Percentiles rank a stretch among this genome's conserved stretches.
Conservation (phyloP, 2,797 vertebrate species). For the Selene dorsalis region DNA sequence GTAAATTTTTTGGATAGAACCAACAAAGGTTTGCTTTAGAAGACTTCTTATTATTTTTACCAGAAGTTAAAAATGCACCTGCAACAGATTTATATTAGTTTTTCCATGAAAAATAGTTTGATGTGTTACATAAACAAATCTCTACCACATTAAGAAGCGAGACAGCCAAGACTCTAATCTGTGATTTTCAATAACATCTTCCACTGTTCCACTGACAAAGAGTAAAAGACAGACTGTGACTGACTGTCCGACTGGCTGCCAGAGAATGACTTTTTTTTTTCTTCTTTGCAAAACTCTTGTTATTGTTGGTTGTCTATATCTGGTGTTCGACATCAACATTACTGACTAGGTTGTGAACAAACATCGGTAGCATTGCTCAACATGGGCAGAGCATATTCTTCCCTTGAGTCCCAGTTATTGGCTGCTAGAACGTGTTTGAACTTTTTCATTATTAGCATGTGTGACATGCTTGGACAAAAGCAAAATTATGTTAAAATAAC, state of each 20-base stretch:
- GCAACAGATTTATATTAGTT: neutral
- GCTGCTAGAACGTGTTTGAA: neutral
- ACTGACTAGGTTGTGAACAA: conserved; percentile 6
- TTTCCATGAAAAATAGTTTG: conserved; percentile 25
- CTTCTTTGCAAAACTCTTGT: neutral
- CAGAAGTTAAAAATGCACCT: conserved; percentile 1
- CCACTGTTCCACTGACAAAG: neutral
- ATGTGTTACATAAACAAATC: conserved; percentile 16
- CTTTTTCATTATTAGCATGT: neutral
- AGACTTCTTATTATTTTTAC: neutral
- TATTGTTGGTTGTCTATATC: neutral
- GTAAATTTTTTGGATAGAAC: neutral
- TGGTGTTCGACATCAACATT: neutral
- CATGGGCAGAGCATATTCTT: conserved; percentile 19
- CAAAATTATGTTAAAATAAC: conserved; percentile 24
- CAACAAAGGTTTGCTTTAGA: neutral
- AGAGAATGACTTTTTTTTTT: neutral
- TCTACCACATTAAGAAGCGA: conserved; percentile 17
- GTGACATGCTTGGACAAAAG: conserved; percentile 20
- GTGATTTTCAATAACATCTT: conserved; percentile 11
- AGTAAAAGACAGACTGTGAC: neutral
- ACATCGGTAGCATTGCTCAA: conserved; percentile 2
- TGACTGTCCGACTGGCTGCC: neutral
- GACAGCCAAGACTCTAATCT: conserved; percentile 13
- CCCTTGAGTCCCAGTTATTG: conserved; percentile 1